Conservation (phyloP, 2,888 invertebrate genomes). For the Ganaspis brasiliensis region DNA sequence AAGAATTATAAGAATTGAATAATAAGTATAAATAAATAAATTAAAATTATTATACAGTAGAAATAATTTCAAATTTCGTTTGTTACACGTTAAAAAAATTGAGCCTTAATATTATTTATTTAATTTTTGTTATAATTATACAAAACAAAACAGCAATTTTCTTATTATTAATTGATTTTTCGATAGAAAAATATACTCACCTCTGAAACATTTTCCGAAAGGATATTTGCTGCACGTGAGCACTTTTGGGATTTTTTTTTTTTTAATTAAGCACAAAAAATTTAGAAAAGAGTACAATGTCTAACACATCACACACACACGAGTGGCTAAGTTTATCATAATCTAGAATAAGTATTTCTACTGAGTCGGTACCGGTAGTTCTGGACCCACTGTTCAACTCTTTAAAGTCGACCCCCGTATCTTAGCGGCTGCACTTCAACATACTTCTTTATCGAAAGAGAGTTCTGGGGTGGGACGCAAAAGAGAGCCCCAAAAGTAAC, state of each 20-base stretch:
- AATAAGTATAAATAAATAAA: too few relatives aligned
- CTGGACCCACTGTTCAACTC: constrained; percentile 58
- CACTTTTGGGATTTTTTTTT: not conserved
- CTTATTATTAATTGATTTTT: too few relatives aligned
- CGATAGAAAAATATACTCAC: not conserved
- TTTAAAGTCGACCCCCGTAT: constrained; percentile 63
- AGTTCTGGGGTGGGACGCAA: constrained; percentile 68
- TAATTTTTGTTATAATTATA: too few relatives aligned
- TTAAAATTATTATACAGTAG: too few relatives aligned
- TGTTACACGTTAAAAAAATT: too few relatives aligned
- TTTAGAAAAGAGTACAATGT: not conserved
- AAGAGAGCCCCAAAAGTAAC: constrained; percentile 71
- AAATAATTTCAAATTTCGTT: too few relatives aligned
- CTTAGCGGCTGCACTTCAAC: constrained; percentile 63
- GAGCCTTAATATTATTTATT: too few relatives aligned
- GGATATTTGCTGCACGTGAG: not conserved
- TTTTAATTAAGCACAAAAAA: not conserved
- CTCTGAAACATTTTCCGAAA: constrained; percentile 1
- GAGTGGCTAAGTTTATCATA: not conserved
- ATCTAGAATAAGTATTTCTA: not conserved
- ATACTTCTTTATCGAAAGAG: constrained; percentile 71
- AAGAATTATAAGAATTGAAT: too few relatives aligned
- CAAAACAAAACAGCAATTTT: too few relatives aligned
- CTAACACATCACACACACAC: constrained; percentile 20
- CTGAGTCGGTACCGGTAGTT: constrained; percentile 47